Base-by-base conservation (phyloP, 1,140 invertebrate genomes). In the Chrysomallon squamiferum region DNA sequence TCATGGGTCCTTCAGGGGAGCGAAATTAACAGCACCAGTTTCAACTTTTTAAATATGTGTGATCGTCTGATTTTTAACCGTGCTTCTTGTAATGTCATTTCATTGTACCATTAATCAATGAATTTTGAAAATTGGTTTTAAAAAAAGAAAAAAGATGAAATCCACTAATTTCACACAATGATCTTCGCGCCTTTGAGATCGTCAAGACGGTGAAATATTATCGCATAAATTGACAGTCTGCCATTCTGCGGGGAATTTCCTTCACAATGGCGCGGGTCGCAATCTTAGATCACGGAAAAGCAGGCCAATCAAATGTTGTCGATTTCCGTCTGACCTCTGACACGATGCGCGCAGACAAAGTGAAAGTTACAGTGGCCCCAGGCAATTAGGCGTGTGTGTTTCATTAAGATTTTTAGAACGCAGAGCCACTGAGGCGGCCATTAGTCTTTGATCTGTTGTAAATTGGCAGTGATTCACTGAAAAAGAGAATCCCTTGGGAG, bases 191-290 rank as follows among this genome's bases (percentile, higher is more conserved):
- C 25, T 54, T 54, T 30, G 22, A 54, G 18, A 30, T 25, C 50
- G 29, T 54, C 22, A 54, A 30, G 29, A 54, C 22, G n/a, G 29
- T 54, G 50, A 54, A 54, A 54, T 54, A 54, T 54, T 54, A 54
- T 54, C 50, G 29, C 22, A 54, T 54, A 54, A 54, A 54, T 54
- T 54, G 50, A 54, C 50, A 54, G 50, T 54, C 29, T 54, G 22
- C 25, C 29, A 54, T 54, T 54, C 50, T 20, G 22, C 50, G 22
- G 50, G 50, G 50, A 54, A 54, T 54, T 54, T 25, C 22, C 18
- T 27, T 25, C 13, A 54, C 50, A 29, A 54, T 54, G 29, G 50
- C 29, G 15, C 50, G 50, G 50, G 50, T 54, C 50, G 29, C 22
- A 27, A 54, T 54, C 50, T 54, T 29, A 54, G 50, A 54, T 54